Conservation (phyloP, 2,888 invertebrate genomes). For the Galeruca laticollis region DNA sequence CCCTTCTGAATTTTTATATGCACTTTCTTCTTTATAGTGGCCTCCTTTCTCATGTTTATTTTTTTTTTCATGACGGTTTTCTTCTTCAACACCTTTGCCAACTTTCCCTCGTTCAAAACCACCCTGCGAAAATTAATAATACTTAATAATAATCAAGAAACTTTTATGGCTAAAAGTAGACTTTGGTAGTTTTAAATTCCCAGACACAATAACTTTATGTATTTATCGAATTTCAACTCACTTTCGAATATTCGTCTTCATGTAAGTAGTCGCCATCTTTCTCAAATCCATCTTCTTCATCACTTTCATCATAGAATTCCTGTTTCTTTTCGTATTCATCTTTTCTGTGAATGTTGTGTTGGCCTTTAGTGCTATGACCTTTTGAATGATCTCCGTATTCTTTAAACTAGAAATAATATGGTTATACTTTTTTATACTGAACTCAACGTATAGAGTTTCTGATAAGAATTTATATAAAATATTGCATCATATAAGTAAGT, state of each 20-base stretch:
- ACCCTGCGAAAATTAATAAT: slow-evolving; percentile 66
- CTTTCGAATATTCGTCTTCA: slow-evolving; percentile 69
- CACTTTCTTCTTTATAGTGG: slow-evolving; percentile 70
- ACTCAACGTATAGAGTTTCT: too few species aligned
- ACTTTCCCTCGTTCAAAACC: slow-evolving; percentile 71
- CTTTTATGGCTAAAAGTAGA: not conserved
- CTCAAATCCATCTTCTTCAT: slow-evolving; percentile 76
- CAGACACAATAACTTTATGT: too few species aligned
- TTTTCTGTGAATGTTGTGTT: slow-evolving; percentile 80
- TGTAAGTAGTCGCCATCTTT: slow-evolving; percentile 74
- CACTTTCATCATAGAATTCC: slow-evolving; percentile 81
- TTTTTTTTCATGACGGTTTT: slow-evolving; percentile 55
- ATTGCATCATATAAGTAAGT: too few species aligned
- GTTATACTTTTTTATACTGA: too few species aligned
- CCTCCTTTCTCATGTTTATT: slow-evolving; percentile 71
- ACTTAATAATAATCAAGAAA: not conserved
- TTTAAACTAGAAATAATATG: slow-evolving; percentile 53
- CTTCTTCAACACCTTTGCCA: slow-evolving; percentile 68
- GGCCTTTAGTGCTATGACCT: slow-evolving; percentile 81
- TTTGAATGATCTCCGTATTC: slow-evolving; percentile 76
- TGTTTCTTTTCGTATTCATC: slow-evolving; percentile 82
- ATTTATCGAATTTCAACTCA: slow-evolving; percentile 39
- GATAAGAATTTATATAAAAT: too few species aligned
- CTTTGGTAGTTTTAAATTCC: too few species aligned
- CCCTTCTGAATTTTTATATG: slow-evolving; percentile 71